Evolutionary conservation across 2,888 invertebrate species (phyloP).

Genomic region (Maniola hyperantus): DNA sequence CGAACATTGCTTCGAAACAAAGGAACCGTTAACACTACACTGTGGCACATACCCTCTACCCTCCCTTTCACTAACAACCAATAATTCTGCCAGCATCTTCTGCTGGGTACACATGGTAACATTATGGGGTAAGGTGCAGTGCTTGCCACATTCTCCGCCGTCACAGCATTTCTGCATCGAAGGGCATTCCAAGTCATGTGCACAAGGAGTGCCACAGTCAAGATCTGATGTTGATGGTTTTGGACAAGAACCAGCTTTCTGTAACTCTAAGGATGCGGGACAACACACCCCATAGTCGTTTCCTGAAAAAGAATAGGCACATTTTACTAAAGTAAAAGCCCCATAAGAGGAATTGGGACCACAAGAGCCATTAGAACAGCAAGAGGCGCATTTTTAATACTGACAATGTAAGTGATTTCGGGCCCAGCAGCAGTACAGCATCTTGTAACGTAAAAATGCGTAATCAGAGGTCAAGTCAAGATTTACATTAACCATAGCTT

Average conservation of each 20-base stretch:
- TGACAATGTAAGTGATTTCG: no score
- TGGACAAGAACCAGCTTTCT: conserved; percentile 91
- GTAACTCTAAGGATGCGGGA: conserved; percentile 88
- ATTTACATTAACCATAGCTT: no score
- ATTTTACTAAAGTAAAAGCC: background rate
- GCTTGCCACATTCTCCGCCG: conserved; percentile 87
- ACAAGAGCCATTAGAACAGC: no score
- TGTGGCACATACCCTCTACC: conserved; percentile 93
- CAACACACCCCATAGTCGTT: conserved; percentile 95
- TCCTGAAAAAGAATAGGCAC: conserved; percentile 61
- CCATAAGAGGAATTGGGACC: no score
- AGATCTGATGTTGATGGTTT: conserved; percentile 63
- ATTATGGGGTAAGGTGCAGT: conserved; percentile 89
- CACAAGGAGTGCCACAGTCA: conserved; percentile 86
- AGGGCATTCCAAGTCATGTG: conserved; percentile 91
- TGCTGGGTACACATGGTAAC: conserved; percentile 91
- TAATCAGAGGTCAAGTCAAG: no score
- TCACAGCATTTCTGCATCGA: conserved; percentile 92
- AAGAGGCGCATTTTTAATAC: no score
- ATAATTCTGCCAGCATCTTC: conserved; percentile 88
- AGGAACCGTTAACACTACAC: conserved; percentile 87
- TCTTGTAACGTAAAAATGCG: no score
- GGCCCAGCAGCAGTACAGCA: no score
- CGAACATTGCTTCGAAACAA: conserved; percentile 89
- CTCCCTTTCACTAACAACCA: conserved; percentile 89